phyloP scores from a whole-genome alignment of 2,113 vertebrate genomes.

The Tachysurus vachellii region DNA sequence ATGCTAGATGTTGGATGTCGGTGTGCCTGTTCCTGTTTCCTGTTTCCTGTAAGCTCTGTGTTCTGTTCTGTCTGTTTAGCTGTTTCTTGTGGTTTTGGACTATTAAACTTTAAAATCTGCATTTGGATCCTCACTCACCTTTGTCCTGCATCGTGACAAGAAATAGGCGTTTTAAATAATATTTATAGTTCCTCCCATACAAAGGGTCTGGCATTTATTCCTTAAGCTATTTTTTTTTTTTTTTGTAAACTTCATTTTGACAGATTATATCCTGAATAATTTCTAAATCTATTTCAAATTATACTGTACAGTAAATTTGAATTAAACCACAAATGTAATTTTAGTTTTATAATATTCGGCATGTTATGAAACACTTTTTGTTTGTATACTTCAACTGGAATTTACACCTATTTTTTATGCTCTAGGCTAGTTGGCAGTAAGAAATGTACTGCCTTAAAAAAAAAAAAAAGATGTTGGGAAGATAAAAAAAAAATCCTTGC shows the following conservation, averaged over 20 bases:
- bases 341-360: background rate
- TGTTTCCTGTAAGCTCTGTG: too few species aligned
- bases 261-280: background rate
- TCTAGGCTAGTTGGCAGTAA: constrained; percentile 52
- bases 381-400: constrained; percentile 62
- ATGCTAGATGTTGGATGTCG: too few species aligned
- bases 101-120: too few species aligned
- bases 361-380: constrained; percentile 60
- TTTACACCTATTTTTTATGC: constrained; percentile 64
- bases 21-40: too few species aligned
- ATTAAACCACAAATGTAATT: background rate
- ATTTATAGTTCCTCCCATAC: background rate
- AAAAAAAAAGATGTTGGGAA: background rate
- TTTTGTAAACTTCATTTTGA: background rate
- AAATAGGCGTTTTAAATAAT: too few species aligned
- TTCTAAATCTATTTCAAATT: background rate
- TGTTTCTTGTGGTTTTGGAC: too few species aligned
- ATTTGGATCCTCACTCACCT: too few species aligned
- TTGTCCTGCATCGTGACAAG: too few species aligned
- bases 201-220: background rate
- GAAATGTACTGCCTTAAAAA: constrained; percentile 47
- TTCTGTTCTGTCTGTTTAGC: too few species aligned
- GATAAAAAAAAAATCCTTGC: background rate
- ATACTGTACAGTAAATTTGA: background rate
- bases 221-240: background rate